Evolutionary conservation across 2,113 vertebrate genomes (phyloP), one percentile per base, ranked within the genome.

Genomic region (Scartelaos histophorus): DNA sequence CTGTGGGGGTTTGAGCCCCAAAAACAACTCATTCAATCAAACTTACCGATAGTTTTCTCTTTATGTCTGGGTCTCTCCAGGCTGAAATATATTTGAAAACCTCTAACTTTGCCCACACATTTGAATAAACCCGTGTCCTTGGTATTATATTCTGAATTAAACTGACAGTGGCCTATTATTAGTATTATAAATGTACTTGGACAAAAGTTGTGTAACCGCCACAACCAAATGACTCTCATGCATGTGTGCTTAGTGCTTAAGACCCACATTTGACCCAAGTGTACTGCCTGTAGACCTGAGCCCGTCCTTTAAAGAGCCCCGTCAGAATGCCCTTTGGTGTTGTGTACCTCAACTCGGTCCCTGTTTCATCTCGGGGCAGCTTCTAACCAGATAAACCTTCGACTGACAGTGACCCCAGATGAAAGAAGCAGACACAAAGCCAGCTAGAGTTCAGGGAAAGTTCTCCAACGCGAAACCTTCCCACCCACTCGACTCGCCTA

Each of bases 391-490:
- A 88, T 91, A 90, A 92, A 89, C 68, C 91, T 88, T 82, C 76
- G 3, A 75, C 85, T 92, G 88, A 90, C 90, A 87, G 85, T 92
- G 91, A 92, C 92, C 92, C 15, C 69, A 91, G 89, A 92, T 92
- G 88, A 93, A 93, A 93, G 92, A 6, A 51, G 35, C 75, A 88
- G 84, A 73, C 81, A 21, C 64, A 91, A 91, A 92, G 87, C 88
- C 76, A 4, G 58, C 34, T 0, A 67, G 84, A 87, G 92, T 93
- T 93, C 92, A 93, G 82, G 88, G 88, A 90, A 91, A 93, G 92
- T 93, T 92, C 90, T 76, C 29, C 49, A 46, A 53, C 9, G 34
- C 71, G 54, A 66, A 77, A 81, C 82, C 85, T 71, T 74, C 86
- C 74, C 84, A 66, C 82, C 75, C 81, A 65, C 87, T 84, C 80